Percentiles rank a stretch among this genome's conserved stretches.
phyloP scores from a whole-genome alignment of 2,113 vertebrate species.

The Misgurnus mizolepis region DNA sequence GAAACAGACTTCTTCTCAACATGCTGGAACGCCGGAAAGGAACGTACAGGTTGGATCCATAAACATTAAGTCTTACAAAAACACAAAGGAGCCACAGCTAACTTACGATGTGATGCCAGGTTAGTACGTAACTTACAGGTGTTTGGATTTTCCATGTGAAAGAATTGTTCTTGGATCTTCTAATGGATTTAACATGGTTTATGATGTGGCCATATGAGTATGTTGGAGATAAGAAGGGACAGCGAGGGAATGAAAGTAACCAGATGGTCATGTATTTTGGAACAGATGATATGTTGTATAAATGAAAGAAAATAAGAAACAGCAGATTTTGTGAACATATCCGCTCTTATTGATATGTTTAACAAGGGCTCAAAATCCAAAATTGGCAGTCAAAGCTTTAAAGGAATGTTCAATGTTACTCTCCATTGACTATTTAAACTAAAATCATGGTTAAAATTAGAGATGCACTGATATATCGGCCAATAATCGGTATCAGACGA shows the following conservation, averaged over 20 bases:
- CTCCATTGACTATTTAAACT: no score
- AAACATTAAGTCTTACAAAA: constrained; percentile 74
- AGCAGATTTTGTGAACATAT: background rate
- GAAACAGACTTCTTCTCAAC: background rate
- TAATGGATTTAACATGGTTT: background rate
- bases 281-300: background rate
- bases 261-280: background rate
- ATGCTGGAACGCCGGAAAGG: constrained; percentile 54
- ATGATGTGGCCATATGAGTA: background rate
- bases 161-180: background rate
- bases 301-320: background rate
- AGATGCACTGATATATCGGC: no score
- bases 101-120: constrained; percentile 87
- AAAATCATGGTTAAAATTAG: no score
- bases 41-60: constrained; percentile 67
- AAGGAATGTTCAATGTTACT: no score
- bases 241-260: background rate
- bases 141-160: background rate
- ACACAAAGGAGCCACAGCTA: constrained; percentile 73
- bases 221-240: background rate
- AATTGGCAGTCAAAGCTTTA: background rate
- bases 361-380: background rate
- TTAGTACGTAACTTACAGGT: constrained; percentile 62
- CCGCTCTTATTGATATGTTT: background rate
- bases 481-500: no score